phyloP scores from a whole-genome alignment of 2,113 vertebrate species.

The Recurvirostra avosetta region DNA sequence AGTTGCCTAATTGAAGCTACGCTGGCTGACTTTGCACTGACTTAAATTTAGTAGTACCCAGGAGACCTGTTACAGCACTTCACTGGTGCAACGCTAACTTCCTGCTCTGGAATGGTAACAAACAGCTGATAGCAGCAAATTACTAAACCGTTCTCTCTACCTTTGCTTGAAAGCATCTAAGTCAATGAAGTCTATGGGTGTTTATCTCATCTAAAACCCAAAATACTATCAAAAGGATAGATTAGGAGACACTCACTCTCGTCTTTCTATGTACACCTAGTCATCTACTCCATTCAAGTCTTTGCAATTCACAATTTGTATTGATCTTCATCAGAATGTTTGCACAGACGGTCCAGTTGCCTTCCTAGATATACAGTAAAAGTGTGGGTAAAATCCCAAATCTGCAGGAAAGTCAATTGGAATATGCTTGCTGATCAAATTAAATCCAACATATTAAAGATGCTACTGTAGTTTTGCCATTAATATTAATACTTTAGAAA shows the following conservation, averaged over 20 bases:
- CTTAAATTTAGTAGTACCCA: not conserved
- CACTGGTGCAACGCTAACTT: not conserved
- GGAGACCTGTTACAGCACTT: not conserved
- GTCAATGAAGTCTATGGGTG: not conserved
- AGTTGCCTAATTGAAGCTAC: not conserved
- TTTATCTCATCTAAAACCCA: not conserved
- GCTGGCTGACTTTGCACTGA: not conserved
- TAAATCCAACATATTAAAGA: not conserved
- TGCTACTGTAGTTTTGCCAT: not conserved
- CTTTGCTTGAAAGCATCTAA: not conserved
- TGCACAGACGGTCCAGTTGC: not conserved
- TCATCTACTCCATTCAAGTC: not conserved
- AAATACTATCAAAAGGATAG: not conserved
- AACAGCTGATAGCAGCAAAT: not conserved
- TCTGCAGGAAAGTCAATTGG: not conserved
- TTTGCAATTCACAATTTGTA: not conserved
- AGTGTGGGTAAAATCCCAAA: not conserved
- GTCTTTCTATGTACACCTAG: not conserved
- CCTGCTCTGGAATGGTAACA: not conserved
- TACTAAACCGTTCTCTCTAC: not conserved
- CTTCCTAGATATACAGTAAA: not conserved
- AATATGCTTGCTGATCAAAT: not conserved
- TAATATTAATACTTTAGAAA: not conserved
- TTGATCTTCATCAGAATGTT: not conserved
- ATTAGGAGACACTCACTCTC: not conserved